A percentile compares a stretch with the other conserved stretches of the same genome.
Conservation (phyloP, 2,888 invertebrate species). For the Clistopyga incitator region DNA sequence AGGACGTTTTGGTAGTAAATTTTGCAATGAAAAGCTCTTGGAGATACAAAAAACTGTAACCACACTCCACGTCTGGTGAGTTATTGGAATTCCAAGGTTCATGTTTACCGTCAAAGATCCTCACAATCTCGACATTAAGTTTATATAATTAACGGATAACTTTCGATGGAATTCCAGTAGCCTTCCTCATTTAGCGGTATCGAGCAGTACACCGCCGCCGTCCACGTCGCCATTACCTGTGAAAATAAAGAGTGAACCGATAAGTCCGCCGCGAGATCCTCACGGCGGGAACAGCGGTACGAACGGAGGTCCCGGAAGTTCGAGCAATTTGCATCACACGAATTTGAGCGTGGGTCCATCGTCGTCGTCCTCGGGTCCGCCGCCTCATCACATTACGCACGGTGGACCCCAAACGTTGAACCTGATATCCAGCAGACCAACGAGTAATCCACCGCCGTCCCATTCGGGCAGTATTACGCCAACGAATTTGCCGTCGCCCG, state of each 20-base stretch:
- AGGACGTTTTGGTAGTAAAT: no score
- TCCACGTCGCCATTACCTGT: constrained; percentile 93
- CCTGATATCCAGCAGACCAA: constrained; percentile 81
- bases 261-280: constrained; percentile 95
- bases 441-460: constrained; percentile 82
- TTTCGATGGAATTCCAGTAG: constrained; percentile 85
- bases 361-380: constrained; percentile 78
- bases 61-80: no score
- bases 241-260: constrained; percentile 97
- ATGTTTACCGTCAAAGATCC: neutral
- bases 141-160: neutral
- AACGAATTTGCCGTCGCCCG: constrained; percentile 92
- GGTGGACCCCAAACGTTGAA: constrained; percentile 80
- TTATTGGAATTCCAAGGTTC: neutral
- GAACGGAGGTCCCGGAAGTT: constrained; percentile 81
- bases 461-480: constrained; percentile 92
- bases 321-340: constrained; percentile 85
- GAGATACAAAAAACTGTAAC: no score
- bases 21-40: no score
- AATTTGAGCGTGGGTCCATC: constrained; percentile 81
- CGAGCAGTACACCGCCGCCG: constrained; percentile 91
- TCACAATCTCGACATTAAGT: neutral
- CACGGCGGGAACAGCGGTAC: constrained; percentile 84
- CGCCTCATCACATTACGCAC: constrained; percentile 79
- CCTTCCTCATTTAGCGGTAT: constrained; percentile 91